Evolutionary conservation across 1,140 invertebrate genomes (phyloP).

Genomic region (Dinoponera quadriceps): DNA sequence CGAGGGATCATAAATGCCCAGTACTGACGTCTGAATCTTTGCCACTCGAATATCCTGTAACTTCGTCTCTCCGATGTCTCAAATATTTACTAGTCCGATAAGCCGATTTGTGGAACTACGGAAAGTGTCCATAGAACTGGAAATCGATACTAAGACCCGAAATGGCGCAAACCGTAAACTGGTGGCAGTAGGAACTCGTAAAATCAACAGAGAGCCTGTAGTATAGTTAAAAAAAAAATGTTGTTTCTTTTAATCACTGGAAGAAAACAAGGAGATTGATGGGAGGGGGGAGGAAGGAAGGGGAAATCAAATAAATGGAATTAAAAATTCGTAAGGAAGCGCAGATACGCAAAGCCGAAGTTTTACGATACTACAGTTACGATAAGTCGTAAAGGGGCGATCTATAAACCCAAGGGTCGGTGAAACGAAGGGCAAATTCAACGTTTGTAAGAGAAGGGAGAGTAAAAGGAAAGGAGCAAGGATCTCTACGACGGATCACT

Average conservation of each 20-base stretch:
- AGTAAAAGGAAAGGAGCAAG: neutral
- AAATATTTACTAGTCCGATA: neutral
- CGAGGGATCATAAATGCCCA: neutral
- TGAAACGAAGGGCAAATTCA: neutral
- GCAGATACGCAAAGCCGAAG: neutral
- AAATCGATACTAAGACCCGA: neutral
- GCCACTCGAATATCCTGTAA: neutral
- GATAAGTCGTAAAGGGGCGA: neutral
- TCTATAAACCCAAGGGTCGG: constrained; percentile 4
- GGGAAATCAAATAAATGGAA: no score
- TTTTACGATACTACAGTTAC: neutral
- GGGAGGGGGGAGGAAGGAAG: no score
- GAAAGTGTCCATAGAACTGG: neutral
- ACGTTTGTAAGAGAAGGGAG: neutral
- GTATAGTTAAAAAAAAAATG: no score
- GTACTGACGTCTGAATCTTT: neutral
- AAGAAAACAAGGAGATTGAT: no score
- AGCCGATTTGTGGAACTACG: neutral
- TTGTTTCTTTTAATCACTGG: no score
- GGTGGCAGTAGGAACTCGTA: neutral
- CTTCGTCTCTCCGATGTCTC: neutral
- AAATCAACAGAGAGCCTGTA: neutral
- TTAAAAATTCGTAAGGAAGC: no score
- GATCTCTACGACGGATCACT: neutral
- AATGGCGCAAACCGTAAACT: neutral